Conservation (phyloP, 1,140 invertebrate species). For the Frieseomelitta varia region DNA sequence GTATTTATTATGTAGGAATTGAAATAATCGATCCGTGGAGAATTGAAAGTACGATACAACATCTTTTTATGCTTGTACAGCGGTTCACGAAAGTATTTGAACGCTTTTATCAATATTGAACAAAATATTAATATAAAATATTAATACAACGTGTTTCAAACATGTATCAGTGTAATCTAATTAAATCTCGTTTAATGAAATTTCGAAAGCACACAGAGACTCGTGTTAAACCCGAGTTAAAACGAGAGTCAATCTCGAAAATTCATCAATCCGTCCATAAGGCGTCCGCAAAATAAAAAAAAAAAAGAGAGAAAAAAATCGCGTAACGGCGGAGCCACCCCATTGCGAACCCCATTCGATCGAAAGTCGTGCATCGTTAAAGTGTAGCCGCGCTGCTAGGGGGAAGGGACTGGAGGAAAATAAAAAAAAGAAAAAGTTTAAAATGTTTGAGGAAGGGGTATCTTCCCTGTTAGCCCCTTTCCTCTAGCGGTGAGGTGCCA, state of each 20-base stretch:
- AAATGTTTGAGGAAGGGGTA: slow-evolving; percentile 78
- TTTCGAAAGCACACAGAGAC: no score
- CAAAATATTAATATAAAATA: no score
- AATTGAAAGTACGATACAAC: no score
- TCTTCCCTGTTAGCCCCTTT: neutral
- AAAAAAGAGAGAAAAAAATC: slow-evolving; percentile 37
- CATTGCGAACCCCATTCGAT: slow-evolving; percentile 53
- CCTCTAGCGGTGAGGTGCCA: slow-evolving; percentile 66
- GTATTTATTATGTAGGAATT: no score
- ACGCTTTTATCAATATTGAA: no score
- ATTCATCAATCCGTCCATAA: neutral
- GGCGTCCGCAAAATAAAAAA: neutral
- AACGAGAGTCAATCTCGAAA: slow-evolving; percentile 16
- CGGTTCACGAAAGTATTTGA: no score
- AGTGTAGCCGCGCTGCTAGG: slow-evolving; percentile 52
- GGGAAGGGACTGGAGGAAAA: slow-evolving; percentile 22
- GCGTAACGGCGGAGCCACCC: slow-evolving; percentile 56
- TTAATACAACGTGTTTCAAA: no score
- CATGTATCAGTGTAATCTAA: no score
- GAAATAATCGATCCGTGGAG: no score
- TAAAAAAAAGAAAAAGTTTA: slow-evolving; percentile 74
- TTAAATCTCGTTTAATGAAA: no score
- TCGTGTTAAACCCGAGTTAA: neutral
- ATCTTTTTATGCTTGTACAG: no score
- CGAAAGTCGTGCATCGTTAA: slow-evolving; percentile 66